phyloP scores from a whole-genome alignment of 2,888 invertebrate species.

The Xestoiulus laeticollis region DNA sequence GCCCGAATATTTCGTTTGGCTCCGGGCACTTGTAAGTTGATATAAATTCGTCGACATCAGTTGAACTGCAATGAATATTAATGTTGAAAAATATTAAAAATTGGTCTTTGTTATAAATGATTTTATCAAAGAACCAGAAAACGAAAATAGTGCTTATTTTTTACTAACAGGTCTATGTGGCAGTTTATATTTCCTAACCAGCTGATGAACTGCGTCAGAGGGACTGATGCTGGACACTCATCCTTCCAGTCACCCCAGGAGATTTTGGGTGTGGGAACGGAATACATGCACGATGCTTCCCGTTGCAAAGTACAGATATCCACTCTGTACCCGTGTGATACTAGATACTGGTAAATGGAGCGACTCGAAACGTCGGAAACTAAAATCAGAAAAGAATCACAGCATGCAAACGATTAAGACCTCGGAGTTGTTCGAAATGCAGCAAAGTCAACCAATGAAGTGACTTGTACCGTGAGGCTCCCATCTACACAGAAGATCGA shows the following conservation, averaged over 20 bases:
- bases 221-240: not conserved
- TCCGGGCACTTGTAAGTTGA: conserved; percentile 39
- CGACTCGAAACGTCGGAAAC: conserved; percentile 16
- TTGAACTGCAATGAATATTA: not conserved
- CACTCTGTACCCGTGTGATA: not conserved
- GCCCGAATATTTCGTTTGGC: not conserved
- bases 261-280: not conserved
- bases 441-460: not conserved
- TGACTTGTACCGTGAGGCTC: conserved; percentile 31
- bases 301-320: not conserved
- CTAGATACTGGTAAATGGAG: not conserved
- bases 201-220: not conserved
- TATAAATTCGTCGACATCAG: conserved; percentile 18
- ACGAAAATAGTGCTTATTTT: not conserved
- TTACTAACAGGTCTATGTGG: conserved; percentile 44
- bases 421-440: not conserved
- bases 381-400: not conserved
- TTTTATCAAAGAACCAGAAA: not conserved
- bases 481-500: conserved; percentile 49
- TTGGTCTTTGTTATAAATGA: no score
- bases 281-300: not conserved
- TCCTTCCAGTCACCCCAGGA: not conserved
- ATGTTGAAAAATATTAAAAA: no score
- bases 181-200: conserved; percentile 27
- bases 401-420: not conserved